phyloP scores from a whole-genome alignment of 2,888 invertebrate species.

The Erebia ligea region DNA sequence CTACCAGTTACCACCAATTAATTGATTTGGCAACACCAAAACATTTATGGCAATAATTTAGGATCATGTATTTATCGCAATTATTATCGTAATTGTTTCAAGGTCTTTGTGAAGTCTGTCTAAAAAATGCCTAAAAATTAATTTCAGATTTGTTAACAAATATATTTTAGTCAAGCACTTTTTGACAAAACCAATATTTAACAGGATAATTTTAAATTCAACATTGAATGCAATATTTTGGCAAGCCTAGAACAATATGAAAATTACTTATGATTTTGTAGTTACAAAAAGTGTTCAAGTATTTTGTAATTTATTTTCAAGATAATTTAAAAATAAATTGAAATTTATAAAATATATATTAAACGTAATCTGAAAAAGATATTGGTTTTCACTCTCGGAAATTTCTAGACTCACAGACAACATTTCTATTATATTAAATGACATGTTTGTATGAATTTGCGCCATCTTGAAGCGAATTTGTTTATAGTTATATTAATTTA shows the following conservation, averaged over 20 bases:
- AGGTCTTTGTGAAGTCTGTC: not conserved
- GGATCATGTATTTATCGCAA: constrained; percentile 6
- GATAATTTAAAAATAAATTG: too few relatives aligned
- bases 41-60: constrained; percentile 27
- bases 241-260: not conserved
- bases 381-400: not conserved
- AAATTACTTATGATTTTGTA: not conserved
- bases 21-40: constrained; percentile 25
- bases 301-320: not conserved
- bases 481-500: constrained; percentile 9
- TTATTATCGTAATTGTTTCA: not conserved
- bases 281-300: not conserved
- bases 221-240: too few relatives aligned
- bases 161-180: not conserved
- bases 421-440: not conserved
- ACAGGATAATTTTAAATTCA: not conserved
- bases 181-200: not conserved
- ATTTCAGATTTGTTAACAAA: not conserved
- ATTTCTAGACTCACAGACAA: not conserved
- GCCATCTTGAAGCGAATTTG: constrained; percentile 16
- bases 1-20: constrained; percentile 19
- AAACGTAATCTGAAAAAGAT: not conserved
- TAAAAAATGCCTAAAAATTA: not conserved
- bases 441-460: constrained; percentile 16
- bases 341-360: too few relatives aligned